Conservation (phyloP, 2,797 vertebrate species). For the Chelonia mydas region DNA sequence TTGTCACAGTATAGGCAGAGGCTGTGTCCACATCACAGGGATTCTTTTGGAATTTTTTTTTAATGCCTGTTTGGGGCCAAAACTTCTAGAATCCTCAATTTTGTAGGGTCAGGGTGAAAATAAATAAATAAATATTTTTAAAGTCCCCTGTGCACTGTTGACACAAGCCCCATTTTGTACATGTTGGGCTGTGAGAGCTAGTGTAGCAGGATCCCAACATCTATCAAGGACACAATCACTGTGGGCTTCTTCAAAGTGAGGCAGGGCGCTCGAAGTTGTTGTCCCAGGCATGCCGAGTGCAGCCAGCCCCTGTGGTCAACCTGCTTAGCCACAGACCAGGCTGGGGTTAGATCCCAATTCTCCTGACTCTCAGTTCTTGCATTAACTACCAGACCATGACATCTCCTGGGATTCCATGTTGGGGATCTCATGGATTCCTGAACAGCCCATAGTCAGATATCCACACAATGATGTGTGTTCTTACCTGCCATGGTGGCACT, state of each 20-base stretch:
- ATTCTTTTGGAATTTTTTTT: not conserved
- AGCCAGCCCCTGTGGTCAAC: no score
- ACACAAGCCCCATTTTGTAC: not conserved
- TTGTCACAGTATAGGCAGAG: not conserved
- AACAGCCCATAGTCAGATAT: no score
- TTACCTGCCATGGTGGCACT: no score
- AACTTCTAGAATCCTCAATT: not conserved
- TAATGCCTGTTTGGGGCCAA: not conserved
- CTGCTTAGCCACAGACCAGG: no score
- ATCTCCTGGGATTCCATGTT: no score
- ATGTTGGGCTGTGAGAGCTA: not conserved
- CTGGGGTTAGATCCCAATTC: no score
- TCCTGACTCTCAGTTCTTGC: no score
- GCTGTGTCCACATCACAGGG: not conserved
- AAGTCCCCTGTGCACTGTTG: not conserved
- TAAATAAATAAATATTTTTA: not conserved
- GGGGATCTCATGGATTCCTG: no score
- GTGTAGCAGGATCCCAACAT: not conserved
- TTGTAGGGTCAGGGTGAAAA: not conserved
- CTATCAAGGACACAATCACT: not conserved
- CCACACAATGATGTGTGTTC: no score
- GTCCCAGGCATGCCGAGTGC: no score
- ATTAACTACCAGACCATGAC: no score
- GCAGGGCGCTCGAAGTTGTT: fast-evolving
- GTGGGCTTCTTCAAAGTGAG: not conserved